phyloP scores from a whole-genome alignment of 2,888 invertebrate species.

The Encarsia formosa region DNA sequence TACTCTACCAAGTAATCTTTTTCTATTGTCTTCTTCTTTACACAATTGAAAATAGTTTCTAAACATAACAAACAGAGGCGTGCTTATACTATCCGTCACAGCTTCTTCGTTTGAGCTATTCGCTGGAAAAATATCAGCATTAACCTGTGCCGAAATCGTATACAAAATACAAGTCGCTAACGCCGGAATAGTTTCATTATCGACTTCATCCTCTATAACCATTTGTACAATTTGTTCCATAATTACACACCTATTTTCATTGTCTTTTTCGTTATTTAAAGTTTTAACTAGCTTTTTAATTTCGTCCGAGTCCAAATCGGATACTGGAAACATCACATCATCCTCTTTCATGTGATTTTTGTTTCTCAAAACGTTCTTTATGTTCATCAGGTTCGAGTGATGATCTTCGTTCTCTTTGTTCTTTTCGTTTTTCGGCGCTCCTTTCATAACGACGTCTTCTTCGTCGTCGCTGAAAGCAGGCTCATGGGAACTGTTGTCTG shows the following conservation, averaged over 20 bases:
- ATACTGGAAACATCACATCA: background rate
- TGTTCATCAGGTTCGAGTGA: no score
- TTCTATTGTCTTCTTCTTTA: conserved; percentile 68
- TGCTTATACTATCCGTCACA: conserved; percentile 72
- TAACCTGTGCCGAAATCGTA: conserved; percentile 56
- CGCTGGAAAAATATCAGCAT: conserved; percentile 55
- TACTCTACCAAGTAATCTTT: conserved; percentile 74
- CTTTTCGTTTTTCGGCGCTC: no score
- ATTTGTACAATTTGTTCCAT: conserved; percentile 64
- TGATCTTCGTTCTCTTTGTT: no score
- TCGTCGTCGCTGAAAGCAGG: no score
- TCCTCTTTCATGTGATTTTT: no score
- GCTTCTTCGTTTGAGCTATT: conserved; percentile 56
- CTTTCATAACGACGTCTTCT: no score
- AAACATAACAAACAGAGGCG: conserved; percentile 84
- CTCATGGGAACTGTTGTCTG: no score
- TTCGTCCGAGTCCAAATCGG: conserved; percentile 51
- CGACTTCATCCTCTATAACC: conserved; percentile 60
- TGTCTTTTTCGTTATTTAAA: conserved; percentile 58
- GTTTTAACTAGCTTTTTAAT: conserved; percentile 57
- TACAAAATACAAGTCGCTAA: conserved; percentile 60
- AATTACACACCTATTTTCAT: conserved; percentile 60
- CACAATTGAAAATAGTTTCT: conserved; percentile 70
- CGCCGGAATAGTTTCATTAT: conserved; percentile 57
- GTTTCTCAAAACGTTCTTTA: no score